Base-by-base conservation (phyloP, 1,140 invertebrate species). In the Brachionus rotundiformis region DNA sequence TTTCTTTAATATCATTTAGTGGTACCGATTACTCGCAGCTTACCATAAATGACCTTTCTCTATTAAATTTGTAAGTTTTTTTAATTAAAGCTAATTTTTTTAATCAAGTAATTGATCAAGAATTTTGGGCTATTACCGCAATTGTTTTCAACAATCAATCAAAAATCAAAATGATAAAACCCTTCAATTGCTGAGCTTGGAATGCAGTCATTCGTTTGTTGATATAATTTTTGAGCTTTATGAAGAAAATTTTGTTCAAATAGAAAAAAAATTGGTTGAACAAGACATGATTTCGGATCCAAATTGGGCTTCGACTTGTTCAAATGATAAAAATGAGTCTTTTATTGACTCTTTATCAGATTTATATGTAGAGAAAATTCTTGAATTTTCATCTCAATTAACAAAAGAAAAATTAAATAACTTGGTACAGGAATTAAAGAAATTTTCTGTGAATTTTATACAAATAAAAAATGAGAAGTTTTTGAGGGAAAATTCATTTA, bases 41-140 rank as follows among this genome's bases (percentile, higher is more conserved):
- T 39, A n/a, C 49, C 3, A 16, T 63, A 16, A 79, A 33, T 11
- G 47, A 73, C 19, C 54, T 79, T 41, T 59, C 47, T 29, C 16
- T 79, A 27, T 23, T 79, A 19, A 79, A 41, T 41, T 1, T 79
- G 76, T 79, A 79, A 54, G 44, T 59, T 44, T 19, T 63, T n/a
- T n/a, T 3, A 63, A 4, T 5, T 31, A 2, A 33, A 27, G n/a
- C n/a, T n/a, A 13, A 16, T 44, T 75, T 39, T 44, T n/a, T n/a
- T n/a, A n/a, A n/a, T n/a, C n/a, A n/a, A n/a, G n/a, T n/a, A n/a
- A n/a, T n/a, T n/a, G n/a, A n/a, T n/a, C n/a, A 54, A 79, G 76
- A 23, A 59, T 79, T 8, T 19, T 79, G 4, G 76, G 76, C 33
- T 79, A 36, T 23, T 79, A 79, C 33, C 29, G 76, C 10, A 79